These are phyloP conservation scores for Myripristis murdjan DNA, from an alignment of 2,797 vertebrate species.

Conservation along the genomic window DNA sequence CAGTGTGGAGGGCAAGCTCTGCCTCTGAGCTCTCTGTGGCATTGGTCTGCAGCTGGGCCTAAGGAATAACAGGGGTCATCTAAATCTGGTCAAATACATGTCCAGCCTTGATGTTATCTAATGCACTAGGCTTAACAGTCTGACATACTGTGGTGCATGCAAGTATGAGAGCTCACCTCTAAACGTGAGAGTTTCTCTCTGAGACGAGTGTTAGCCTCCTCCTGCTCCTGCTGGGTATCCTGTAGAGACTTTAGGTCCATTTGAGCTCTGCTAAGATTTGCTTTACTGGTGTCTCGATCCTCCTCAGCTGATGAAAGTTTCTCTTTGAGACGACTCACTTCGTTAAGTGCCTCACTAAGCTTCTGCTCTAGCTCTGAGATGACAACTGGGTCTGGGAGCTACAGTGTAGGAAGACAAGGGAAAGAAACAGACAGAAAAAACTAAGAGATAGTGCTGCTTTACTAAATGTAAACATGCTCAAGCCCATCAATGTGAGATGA, in stretches of 20 bases:
- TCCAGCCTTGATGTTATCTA: not conserved
- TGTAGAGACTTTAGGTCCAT: slow-evolving; percentile 67
- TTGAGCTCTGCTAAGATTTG: slow-evolving; percentile 66
- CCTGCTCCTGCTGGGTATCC: slow-evolving; percentile 79
- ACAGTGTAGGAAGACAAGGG: slow-evolving; percentile 14
- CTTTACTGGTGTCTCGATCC: slow-evolving; percentile 83
- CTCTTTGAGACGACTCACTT: slow-evolving; percentile 85
- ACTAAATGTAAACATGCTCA: not conserved
- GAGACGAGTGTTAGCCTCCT: slow-evolving; percentile 84
- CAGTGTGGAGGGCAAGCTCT: slow-evolving; percentile 88
- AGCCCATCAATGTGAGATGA: not conserved
- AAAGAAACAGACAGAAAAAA: not conserved
- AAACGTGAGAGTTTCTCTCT: slow-evolving; percentile 89
- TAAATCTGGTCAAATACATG: slow-evolving; percentile 3
- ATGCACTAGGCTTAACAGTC: not conserved
- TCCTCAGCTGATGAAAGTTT: slow-evolving; percentile 86
- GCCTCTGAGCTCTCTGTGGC: slow-evolving; percentile 85
- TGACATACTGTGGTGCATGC: not conserved
- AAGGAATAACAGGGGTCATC: slow-evolving; percentile 16
- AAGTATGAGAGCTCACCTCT: slow-evolving; percentile 84
- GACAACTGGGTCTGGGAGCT: slow-evolving; percentile 84
- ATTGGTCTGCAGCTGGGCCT: slow-evolving; percentile 85
- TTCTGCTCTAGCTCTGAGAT: slow-evolving; percentile 83
- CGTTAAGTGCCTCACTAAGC: slow-evolving; percentile 81
- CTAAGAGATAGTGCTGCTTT: not conserved